Evolutionary conservation across 2,113 vertebrate genomes (phyloP), one percentile per base, ranked within the genome.

Genomic region (Butorides virescens): DNA sequence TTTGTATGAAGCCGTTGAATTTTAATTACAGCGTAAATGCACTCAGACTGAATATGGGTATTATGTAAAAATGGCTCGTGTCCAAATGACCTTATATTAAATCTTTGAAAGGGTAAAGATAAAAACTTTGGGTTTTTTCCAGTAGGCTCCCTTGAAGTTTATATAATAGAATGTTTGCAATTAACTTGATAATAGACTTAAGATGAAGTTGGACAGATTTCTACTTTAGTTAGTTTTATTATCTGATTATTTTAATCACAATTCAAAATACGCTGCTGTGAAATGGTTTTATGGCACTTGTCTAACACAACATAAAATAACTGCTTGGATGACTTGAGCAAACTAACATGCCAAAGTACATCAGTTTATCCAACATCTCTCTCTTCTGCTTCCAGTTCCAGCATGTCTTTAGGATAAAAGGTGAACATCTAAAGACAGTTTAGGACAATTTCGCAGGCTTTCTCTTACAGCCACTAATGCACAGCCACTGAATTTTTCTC

Each of bases 1-100:
- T 85, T 87, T 11, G 4, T 26, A 88, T 5, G 26, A 84, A 92
- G 75, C 67, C 3, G 56, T 1, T 92, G 95, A 90, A 94, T 95
- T 94, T 91, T 96, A 96, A 97, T 89, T 96, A 78, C 39, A 10
- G 89, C n/a, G 71, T 90, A 91, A 97, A 95, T 44, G 86, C 65
- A 53, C 39, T 61, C 72, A 39, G 79, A 52, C 44, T 95, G 89
- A 95, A 95, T 93, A 37, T 1, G 84, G 50, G 77, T 63, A 95
- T 95, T 97, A 76, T 95, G 85, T 20, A 73, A 66, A 92, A 95
- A 78, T 80, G 91, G 95, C 96, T 92, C 1, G 0, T 20, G 71
- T 76, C 92, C 96, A 95, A 93, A 36, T 74, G 81, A 96, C 93
- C 89, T 86, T 91, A 65, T 5, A 92, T 92, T 50, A 94, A 86